Conservation (phyloP, 2,797 vertebrate genomes). For the Morelia viridis region DNA sequence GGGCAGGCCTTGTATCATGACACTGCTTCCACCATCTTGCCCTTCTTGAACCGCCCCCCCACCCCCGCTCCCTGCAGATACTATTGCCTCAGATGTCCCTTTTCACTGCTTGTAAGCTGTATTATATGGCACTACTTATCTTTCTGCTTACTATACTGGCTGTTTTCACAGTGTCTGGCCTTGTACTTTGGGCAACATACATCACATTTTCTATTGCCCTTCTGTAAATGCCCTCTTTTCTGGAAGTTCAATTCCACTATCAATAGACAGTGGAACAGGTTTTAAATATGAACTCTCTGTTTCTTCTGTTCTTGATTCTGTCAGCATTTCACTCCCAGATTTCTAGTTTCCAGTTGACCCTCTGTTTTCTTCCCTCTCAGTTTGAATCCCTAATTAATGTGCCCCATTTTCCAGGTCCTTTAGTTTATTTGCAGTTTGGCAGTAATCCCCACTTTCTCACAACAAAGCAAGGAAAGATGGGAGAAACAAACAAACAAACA, state of each 20-base stretch:
- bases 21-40: not conserved
- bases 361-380: not conserved
- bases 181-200: not conserved
- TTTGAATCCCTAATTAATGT: not conserved
- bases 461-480: not conserved
- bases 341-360: not conserved
- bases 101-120: not conserved
- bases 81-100: not conserved
- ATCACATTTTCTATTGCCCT: not conserved
- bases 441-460: not conserved
- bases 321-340: not conserved
- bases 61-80: not conserved
- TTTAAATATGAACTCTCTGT: not conserved
- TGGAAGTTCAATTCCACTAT: not conserved
- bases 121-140: too few relatives aligned
- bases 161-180: too few relatives aligned
- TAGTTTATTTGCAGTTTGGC: not conserved
- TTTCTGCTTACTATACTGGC: too few relatives aligned
- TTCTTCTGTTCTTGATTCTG: not conserved
- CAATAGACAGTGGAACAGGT: not conserved
- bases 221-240: not conserved
- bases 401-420: not conserved
- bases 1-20: not conserved
- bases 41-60: not conserved
- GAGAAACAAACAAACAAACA: not conserved